Percentiles rank a stretch among this genome's conserved stretches.
phyloP scores from a whole-genome alignment of 2,888 invertebrate species.

The Oscheius onirici region DNA sequence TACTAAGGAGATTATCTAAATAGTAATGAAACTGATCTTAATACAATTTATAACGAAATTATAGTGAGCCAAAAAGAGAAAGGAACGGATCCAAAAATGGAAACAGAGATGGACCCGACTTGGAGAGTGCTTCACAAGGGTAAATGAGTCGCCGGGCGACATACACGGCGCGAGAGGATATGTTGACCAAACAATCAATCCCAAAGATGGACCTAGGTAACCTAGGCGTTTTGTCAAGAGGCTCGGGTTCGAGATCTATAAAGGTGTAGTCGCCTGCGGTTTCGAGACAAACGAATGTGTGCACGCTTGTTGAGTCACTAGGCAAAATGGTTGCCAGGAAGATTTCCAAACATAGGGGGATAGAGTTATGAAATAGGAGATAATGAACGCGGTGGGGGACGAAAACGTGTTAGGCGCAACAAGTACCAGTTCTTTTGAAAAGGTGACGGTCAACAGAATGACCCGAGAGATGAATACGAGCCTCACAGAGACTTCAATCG shows the following conservation, averaged over 20 bases:
- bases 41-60: too few species aligned
- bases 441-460: slow-evolving; percentile 3
- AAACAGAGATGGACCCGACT: slow-evolving; percentile 17
- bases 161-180: slow-evolving; percentile 33
- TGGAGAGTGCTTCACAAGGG: slow-evolving; percentile 30
- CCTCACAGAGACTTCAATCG: slow-evolving; percentile 23
- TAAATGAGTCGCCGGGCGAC: slow-evolving; percentile 26
- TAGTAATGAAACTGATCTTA: too few species aligned
- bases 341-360: not conserved
- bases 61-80: not conserved
- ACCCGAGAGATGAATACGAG: not conserved
- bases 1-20: too few species aligned
- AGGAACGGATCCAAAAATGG: slow-evolving; percentile 18
- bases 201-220: not conserved
- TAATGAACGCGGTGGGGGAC: not conserved
- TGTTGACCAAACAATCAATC: slow-evolving; percentile 33
- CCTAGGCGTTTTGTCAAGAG: not conserved
- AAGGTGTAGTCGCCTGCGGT: not conserved
- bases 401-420: not conserved
- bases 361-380: slow-evolving; percentile 12
- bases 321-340: slow-evolving; percentile 12
- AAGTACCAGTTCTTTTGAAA: not conserved
- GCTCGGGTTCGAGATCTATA: not conserved
- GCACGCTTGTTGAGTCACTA: slow-evolving; percentile 1
- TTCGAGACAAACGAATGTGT: not conserved